A percentile compares a stretch with the other conserved stretches of the same genome.
These are phyloP conservation scores for Bilobella aurantiaca DNA, from an alignment of 1,140 invertebrate genomes.

Conservation along the genomic window DNA sequence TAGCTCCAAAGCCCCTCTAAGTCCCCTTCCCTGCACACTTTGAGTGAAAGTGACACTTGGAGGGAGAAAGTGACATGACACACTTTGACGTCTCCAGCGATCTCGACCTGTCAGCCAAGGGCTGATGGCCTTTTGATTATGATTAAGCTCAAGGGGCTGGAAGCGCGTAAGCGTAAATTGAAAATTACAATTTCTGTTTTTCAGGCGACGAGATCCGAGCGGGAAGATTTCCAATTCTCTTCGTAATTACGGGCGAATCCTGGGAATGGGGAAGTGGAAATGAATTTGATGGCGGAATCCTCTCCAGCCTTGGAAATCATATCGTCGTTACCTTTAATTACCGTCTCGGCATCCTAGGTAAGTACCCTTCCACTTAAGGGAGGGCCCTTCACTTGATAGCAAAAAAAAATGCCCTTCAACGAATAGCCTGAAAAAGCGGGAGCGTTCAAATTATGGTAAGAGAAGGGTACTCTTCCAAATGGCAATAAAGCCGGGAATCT, in stretches of 20 bases:
- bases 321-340: constrained; percentile 97
- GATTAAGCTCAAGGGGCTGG: background rate
- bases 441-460: too few species aligned
- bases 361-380: constrained; percentile 43
- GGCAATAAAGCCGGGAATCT: too few species aligned
- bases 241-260: constrained; percentile 91
- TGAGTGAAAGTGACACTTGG: background rate
- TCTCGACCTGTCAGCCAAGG: background rate
- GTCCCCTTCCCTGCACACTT: background rate
- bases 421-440: too few species aligned
- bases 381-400: too few species aligned
- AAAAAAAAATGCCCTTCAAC: too few species aligned
- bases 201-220: constrained; percentile 30
- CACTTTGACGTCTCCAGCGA: background rate
- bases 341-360: constrained; percentile 87
- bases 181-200: constrained; percentile 10
- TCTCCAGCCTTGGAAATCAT: constrained; percentile 81
- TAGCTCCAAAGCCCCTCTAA: background rate
- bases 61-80: background rate
- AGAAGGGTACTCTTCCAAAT: too few species aligned
- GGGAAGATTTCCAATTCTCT: constrained; percentile 44
- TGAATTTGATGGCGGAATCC: constrained; percentile 84
- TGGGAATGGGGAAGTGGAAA: constrained; percentile 95
- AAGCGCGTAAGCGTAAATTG: constrained; percentile 1
- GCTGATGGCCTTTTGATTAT: background rate